phyloP scores from a whole-genome alignment of 2,113 vertebrate genomes.

The Leptosomus discolor region DNA sequence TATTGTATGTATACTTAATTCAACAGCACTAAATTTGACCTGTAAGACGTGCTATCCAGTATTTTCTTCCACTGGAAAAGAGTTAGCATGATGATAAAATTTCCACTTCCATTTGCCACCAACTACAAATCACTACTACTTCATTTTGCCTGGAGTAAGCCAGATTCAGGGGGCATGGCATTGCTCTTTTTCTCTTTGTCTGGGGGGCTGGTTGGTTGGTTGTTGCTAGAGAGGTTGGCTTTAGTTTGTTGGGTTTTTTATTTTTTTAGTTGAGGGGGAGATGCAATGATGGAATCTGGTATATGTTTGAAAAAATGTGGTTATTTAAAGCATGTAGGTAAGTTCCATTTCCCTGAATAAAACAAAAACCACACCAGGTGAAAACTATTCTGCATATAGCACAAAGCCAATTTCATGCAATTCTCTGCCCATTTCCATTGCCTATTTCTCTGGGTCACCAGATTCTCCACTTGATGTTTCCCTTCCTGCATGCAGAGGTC shows the following conservation, averaged over 20 bases:
- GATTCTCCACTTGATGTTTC: neutral
- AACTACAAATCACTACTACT: neutral
- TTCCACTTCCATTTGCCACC: neutral
- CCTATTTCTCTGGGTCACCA: neutral
- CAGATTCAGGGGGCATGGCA: accelerated
- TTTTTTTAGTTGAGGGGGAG: neutral
- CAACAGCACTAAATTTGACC: neutral
- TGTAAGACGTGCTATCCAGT: neutral
- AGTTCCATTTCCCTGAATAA: neutral
- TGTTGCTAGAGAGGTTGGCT: neutral
- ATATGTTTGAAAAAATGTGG: neutral
- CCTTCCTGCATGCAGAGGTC: neutral
- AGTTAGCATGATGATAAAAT: neutral
- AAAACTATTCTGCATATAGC: neutral
- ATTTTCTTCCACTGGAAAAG: neutral
- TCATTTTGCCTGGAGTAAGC: neutral
- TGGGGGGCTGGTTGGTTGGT: accelerated
- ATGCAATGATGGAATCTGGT: neutral
- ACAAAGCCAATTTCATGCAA: neutral
- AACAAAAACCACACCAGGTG: neutral
- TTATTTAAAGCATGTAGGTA: neutral
- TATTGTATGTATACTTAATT: neutral
- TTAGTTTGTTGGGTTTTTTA: neutral
- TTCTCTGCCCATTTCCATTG: neutral
- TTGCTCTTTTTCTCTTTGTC: neutral